phyloP scores from a whole-genome alignment of 2,113 vertebrate species.

The Pavo muticus region DNA sequence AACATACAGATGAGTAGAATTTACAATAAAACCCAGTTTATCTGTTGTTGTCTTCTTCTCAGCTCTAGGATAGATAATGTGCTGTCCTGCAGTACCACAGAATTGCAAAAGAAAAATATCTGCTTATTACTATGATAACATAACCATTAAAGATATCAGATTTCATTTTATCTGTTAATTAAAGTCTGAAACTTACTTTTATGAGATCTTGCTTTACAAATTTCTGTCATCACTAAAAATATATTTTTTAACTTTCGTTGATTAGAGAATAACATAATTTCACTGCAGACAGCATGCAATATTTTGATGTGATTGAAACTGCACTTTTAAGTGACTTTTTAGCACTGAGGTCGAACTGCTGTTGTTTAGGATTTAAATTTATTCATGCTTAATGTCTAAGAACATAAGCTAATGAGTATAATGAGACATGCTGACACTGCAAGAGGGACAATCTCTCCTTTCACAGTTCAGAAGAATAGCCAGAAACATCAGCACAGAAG shows the following conservation, averaged over 20 bases:
- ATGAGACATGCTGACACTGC: not conserved
- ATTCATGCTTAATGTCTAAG: not conserved
- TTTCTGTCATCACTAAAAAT: not conserved
- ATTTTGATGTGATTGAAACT: not conserved
- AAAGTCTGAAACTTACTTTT: not conserved
- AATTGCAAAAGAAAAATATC: not conserved
- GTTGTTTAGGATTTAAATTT: not conserved
- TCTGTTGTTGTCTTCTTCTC: not conserved
- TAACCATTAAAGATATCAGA: not conserved
- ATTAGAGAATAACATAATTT: not conserved
- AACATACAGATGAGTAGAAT: not conserved
- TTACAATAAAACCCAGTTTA: not conserved
- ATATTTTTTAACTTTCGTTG: not conserved
- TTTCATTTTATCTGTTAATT: not conserved
- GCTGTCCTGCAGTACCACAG: not conserved
- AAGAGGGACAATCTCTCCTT: not conserved
- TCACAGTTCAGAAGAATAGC: not conserved
- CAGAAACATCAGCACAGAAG: not conserved
- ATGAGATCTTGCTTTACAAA: not conserved
- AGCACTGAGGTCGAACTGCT: not conserved
- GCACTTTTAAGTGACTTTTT: not conserved
- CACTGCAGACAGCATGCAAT: not conserved
- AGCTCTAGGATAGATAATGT: not conserved
- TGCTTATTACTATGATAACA: not conserved
- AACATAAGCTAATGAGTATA: not conserved